These are phyloP conservation scores for Cavia aperea DNA, from an alignment of 2,113 vertebrate genomes.

Conservation along the genomic window DNA sequence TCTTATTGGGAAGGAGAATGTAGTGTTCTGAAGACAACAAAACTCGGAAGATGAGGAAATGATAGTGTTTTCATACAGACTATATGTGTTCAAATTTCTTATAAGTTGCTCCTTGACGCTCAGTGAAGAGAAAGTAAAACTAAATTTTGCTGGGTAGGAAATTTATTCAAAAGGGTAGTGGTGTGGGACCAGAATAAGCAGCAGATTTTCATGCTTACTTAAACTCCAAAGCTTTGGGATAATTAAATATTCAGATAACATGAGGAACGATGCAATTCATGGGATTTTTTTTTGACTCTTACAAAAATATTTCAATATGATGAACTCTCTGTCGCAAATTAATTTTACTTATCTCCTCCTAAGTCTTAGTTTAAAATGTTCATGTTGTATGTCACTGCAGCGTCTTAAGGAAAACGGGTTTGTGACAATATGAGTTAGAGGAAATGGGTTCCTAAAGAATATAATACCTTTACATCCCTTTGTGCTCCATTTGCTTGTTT, in stretches of 20 bases:
- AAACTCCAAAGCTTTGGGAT: not conserved
- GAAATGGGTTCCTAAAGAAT: not conserved
- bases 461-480: not conserved
- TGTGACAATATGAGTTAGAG: not conserved
- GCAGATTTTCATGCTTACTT: constrained; percentile 12
- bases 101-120: constrained; percentile 42
- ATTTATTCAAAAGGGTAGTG: constrained; percentile 54
- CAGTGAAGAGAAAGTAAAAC: constrained; percentile 47
- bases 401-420: not conserved
- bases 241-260: not conserved
- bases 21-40: not conserved
- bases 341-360: not conserved
- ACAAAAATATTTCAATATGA: not conserved
- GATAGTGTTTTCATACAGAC: constrained; percentile 15
- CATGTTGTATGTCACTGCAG: not conserved
- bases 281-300: constrained; percentile 15
- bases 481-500: not conserved
- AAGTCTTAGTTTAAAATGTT: not conserved
- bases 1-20: not conserved
- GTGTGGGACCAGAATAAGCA: not conserved
- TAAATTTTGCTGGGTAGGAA: constrained; percentile 58
- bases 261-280: constrained; percentile 48
- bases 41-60: constrained; percentile 10
- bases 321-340: not conserved
- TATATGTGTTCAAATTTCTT: constrained; percentile 47